Conservation (phyloP, 2,888 invertebrate genomes). For the Tenthredo distinguenda region DNA sequence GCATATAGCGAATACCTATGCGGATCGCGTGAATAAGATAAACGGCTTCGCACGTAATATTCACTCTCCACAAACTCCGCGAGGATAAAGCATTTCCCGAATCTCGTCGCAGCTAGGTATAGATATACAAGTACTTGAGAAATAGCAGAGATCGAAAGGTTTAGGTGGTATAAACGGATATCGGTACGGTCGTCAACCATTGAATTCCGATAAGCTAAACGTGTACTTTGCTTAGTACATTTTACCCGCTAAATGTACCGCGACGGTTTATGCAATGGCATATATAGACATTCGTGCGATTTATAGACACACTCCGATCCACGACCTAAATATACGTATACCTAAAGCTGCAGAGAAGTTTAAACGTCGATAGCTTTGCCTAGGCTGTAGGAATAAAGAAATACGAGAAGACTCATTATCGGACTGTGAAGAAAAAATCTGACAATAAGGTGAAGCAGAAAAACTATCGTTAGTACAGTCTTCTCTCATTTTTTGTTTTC, state of each 20-base stretch:
- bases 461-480: not conserved
- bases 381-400: not conserved
- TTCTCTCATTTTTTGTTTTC: not conserved
- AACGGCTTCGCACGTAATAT: not conserved
- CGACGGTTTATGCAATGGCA: not conserved
- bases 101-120: not conserved
- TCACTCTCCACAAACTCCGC: not conserved
- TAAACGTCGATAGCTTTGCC: not conserved
- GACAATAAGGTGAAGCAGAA: not conserved
- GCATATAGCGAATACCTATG: not conserved
- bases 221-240: not conserved
- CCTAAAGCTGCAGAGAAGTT: not conserved
- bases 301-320: not conserved
- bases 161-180: slow-evolving; percentile 3
- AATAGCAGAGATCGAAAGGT: slow-evolving; percentile 15
- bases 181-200: slow-evolving; percentile 42
- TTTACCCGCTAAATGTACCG: not conserved
- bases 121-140: not conserved
- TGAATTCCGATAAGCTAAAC: slow-evolving; percentile 29
- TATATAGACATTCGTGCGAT: not conserved
- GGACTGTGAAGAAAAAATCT: not conserved
- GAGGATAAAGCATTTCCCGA: not conserved
- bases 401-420: not conserved
- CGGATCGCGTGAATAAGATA: slow-evolving; percentile 11
- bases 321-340: not conserved